Base-by-base conservation (phyloP, 2,888 invertebrate species). In the Salpingus planirostris region DNA sequence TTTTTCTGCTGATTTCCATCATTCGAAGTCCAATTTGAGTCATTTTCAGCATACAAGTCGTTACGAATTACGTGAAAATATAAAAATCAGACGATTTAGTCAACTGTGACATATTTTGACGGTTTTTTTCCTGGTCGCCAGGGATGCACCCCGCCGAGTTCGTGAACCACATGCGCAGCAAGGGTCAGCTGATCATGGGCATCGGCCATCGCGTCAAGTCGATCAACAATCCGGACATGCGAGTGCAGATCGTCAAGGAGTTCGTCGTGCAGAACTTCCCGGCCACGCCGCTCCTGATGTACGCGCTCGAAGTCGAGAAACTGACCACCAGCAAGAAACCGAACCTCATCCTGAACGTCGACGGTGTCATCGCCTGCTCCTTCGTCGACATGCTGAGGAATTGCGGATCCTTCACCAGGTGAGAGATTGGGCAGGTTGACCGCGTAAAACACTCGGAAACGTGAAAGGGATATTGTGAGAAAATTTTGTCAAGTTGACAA, bases 301-400 rank as follows among this genome's bases (percentile, higher is more conserved):
- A 95, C 66, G 98, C 98, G 1, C 69, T 96, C 7, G 93, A 96
- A 69, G 97, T 98, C 18, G 98, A 98, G 58, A 95, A 96, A 59
- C 92, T 98, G 57, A 99, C 98, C 11, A 99, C 95, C 2, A 85
- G 93, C 52, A 98, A 98, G 76, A 98, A 98, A 69, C 98, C 98
- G n/a, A 98, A 99, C 71, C 76, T 98, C 34, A 99, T 99, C 61
- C 75, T 98, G 40, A 99, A 98, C 67, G 98, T 99, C 11, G 98
- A 98, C 68, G 98, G 98, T 33, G 87, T 96, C 44, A 96, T 99
- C 51, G 98, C 95, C 0, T 91, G 92, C 23, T 82, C 92, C 10
- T 96, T 98, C 69, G 97, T 98, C 13, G 98, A 98, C 64, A 78
- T 98, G 71, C 74, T 98, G 46, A 73, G 93, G 21, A 83, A 93